These are phyloP conservation scores for Drosophila kambysellisi DNA, from an alignment of 2,888 invertebrate genomes.

Conservation along the genomic window DNA sequence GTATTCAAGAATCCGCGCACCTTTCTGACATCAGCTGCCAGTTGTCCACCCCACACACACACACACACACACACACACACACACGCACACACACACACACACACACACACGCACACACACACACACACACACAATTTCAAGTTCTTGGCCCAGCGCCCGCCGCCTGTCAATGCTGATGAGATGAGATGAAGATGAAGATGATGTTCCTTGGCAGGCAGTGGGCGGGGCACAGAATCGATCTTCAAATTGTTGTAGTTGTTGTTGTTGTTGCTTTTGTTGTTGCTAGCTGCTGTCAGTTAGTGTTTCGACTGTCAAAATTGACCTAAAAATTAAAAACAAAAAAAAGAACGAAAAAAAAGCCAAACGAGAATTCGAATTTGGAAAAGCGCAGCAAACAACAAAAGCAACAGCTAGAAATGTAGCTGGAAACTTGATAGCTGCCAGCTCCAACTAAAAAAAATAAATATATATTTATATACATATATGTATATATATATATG, in stretches of 20 bases:
- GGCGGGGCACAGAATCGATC: conserved; percentile 29
- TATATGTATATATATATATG: too few relatives aligned
- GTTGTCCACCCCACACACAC: conserved; percentile 14
- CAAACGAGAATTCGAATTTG: conserved; percentile 50
- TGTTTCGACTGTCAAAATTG: conserved; percentile 67
- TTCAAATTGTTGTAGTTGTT: conserved; percentile 23
- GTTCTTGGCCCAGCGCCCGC: conserved; percentile 79
- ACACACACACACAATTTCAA: conserved; percentile 58
- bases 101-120: conserved; percentile 18
- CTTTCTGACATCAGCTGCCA: conserved; percentile 42
- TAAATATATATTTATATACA: too few relatives aligned
- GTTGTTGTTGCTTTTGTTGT: conserved; percentile 9
- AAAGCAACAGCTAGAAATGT: conserved; percentile 10
- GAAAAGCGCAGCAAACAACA: conserved; percentile 47
- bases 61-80: conserved; percentile 23
- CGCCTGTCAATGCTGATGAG: conserved; percentile 60
- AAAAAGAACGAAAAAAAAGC: conserved; percentile 39
- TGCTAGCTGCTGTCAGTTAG: conserved; percentile 64
- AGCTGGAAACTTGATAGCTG: conserved; percentile 62
- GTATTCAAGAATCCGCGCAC: conserved; percentile 35
- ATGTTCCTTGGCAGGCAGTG: conserved; percentile 27
- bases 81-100: conserved; percentile 14
- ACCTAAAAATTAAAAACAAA: conserved; percentile 61
- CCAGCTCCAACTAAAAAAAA: conserved; percentile 9
- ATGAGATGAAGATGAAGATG: conserved; percentile 22